phyloP scores from a whole-genome alignment of 2,113 vertebrate genomes.

The Leiothrix lutea region DNA sequence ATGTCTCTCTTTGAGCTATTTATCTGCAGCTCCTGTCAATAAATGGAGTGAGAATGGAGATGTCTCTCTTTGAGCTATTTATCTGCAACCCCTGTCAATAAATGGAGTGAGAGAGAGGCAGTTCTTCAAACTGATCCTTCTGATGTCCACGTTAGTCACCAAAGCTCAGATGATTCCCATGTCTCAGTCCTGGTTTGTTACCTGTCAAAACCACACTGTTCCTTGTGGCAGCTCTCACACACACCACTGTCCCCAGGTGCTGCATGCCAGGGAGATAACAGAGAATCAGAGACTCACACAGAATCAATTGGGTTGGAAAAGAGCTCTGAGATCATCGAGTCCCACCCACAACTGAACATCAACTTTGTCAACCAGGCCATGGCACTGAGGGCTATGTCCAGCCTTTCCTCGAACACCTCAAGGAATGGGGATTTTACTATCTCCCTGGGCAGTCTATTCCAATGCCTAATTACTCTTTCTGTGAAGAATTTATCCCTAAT shows the following conservation, averaged over 20 bases:
- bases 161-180: not conserved
- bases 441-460: not conserved
- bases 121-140: not conserved
- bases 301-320: not conserved
- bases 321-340: fast-evolving
- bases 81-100: not conserved
- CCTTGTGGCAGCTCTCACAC: not conserved
- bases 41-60: too few species aligned
- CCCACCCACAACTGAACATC: not conserved
- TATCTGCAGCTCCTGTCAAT: not conserved
- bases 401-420: not conserved
- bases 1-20: not conserved
- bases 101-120: not conserved
- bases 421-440: not conserved
- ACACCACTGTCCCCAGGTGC: not conserved
- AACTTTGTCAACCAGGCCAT: not conserved
- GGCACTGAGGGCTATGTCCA: not conserved
- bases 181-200: not conserved
- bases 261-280: not conserved
- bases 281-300: not conserved
- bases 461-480: not conserved
- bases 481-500: not conserved
- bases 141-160: not conserved
- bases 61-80: not conserved
- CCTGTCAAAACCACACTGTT: not conserved